Evolutionary conservation across 1,140 invertebrate species (phyloP).

Genomic region (Venturia canescens): DNA sequence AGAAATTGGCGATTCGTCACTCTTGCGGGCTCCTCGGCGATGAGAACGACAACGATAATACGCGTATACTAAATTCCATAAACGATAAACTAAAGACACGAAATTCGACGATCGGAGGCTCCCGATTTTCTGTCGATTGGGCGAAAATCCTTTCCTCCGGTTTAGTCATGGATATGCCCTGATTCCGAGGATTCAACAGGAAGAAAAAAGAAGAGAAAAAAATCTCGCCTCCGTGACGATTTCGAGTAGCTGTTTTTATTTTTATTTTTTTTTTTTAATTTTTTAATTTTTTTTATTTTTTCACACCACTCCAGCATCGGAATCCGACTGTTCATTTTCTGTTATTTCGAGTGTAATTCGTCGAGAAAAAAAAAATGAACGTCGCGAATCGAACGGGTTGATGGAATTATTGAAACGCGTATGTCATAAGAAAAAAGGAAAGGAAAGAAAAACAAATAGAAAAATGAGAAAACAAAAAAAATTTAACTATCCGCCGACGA

Average conservation of each 20-base stretch:
- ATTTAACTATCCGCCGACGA: not conserved
- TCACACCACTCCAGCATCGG: not conserved
- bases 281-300: constrained; percentile 7
- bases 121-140: constrained; percentile 24
- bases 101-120: not conserved
- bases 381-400: constrained; percentile 1
- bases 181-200: not conserved
- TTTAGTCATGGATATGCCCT: not conserved
- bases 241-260: not conserved
- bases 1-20: constrained; percentile 62
- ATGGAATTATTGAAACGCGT: constrained; percentile 7
- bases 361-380: not conserved
- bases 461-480: not conserved
- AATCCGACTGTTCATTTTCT: not conserved
- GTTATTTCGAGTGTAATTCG: not conserved
- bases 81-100: not conserved
- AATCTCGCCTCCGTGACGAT: not conserved
- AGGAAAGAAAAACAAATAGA: not conserved
- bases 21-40: constrained; percentile 40
- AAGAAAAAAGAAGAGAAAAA: constrained; percentile 15
- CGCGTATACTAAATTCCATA: constrained; percentile 45
- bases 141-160: constrained; percentile 25
- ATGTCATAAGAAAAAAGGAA: not conserved
- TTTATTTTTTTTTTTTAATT: not conserved
- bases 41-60: constrained; percentile 44